phyloP scores from a whole-genome alignment of 2,113 vertebrate genomes.

The Psilopsiagon aymara region DNA sequence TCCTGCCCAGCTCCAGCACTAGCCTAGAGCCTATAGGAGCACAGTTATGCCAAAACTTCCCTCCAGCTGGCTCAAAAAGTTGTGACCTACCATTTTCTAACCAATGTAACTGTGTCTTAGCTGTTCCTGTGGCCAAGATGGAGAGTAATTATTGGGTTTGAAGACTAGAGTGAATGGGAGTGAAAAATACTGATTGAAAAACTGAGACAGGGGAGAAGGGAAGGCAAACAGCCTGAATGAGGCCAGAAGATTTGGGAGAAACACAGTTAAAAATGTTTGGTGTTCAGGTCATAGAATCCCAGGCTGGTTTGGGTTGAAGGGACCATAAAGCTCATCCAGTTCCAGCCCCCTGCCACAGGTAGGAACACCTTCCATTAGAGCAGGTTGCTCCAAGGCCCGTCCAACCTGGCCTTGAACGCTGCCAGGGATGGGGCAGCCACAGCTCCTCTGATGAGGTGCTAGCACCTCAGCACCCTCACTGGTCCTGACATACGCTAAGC shows the following conservation, averaged over 20 bases:
- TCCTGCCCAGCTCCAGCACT: not conserved
- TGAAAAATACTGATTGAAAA: not conserved
- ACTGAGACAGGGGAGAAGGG: not conserved
- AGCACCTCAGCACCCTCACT: not conserved
- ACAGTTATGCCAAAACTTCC: not conserved
- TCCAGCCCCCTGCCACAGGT: not conserved
- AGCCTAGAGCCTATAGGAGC: not conserved
- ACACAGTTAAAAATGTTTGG: not conserved
- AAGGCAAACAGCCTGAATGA: not conserved
- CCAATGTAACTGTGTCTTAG: accelerated
- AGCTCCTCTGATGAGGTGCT: not conserved
- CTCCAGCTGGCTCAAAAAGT: not conserved
- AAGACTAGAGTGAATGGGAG: not conserved
- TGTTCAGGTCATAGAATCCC: not conserved
- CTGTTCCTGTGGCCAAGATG: not conserved
- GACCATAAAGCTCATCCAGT: not conserved
- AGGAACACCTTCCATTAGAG: not conserved
- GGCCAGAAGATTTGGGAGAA: not conserved
- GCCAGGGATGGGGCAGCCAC: not conserved
- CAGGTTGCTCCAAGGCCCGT: not conserved
- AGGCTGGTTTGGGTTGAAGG: not conserved
- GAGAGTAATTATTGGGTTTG: not conserved
- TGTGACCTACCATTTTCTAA: not conserved
- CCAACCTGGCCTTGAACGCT: not conserved
- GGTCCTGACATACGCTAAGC: too few species aligned